Conservation (phyloP, 2,888 invertebrate genomes). For the Oscheius onirici region DNA sequence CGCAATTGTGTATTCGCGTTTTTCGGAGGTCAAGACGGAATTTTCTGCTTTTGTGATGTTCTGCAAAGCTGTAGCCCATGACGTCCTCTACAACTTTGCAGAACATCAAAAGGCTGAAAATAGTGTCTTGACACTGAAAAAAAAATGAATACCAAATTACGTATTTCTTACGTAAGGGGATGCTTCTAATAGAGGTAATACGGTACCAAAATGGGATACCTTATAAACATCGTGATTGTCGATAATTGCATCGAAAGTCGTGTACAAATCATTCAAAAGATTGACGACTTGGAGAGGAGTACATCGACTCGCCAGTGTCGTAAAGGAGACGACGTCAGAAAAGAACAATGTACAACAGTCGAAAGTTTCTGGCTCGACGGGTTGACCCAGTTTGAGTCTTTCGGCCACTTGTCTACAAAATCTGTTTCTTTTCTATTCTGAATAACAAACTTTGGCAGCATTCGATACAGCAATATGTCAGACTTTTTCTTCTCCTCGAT, state of each 20-base stretch:
- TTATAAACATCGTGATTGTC: constrained; percentile 66
- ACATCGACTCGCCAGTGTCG: constrained; percentile 62
- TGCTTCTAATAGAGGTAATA: too few species aligned
- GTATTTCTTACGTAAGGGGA: too few species aligned
- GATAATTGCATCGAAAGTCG: constrained; percentile 64
- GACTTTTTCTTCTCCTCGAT: constrained; percentile 66
- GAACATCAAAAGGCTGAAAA: too few species aligned
- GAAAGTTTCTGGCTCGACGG: constrained; percentile 62
- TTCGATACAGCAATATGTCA: constrained; percentile 61
- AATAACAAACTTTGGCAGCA: constrained; percentile 55
- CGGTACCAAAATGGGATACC: constrained; percentile 42
- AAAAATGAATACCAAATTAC: too few species aligned
- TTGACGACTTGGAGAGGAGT: constrained; percentile 67
- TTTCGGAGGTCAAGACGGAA: background rate
- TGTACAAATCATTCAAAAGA: constrained; percentile 68
- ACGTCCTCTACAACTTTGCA: too few species aligned
- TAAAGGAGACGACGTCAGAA: constrained; percentile 65
- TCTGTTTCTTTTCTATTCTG: too few species aligned
- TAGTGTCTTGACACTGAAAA: background rate
- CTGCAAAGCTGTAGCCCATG: background rate
- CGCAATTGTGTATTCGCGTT: too few species aligned
- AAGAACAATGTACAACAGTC: constrained; percentile 64
- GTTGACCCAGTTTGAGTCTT: constrained; percentile 62
- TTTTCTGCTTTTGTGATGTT: too few species aligned
- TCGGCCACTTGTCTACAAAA: constrained; percentile 62